Evolutionary conservation across 1,140 invertebrate genomes (phyloP), one percentile per base, ranked within the genome.

Genomic region (Procambarus clarkii): DNA sequence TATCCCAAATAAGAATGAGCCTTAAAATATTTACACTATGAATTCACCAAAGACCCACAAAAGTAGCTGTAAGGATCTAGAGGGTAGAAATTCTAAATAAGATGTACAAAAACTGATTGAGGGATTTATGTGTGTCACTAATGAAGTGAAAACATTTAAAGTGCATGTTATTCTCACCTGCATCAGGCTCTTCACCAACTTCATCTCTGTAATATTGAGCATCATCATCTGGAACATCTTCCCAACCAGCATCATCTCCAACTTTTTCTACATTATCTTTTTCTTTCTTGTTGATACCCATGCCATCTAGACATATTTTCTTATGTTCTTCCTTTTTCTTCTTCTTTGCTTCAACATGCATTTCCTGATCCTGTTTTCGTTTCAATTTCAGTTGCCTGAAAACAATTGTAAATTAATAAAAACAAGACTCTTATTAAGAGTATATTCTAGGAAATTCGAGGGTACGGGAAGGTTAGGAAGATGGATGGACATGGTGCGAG

Each of bases 271-370:
- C 48, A 8, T 48, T 50, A 48, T 54, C 46, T 60, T 82, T 21
- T 18, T 82, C 76, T 18, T 60, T 78, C 76, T 86, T 78, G 11
- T 7, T 54, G 9, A 81, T n/a, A 69, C 77, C 74, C 78, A 82
- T 89, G 9, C 87, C 87, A 21, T 81, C 80, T 7, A 89, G 46
- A 76, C 87, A 89, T 34, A 71, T 89, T 64, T 81, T 89, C 50
- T 82, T 89, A 50, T 89, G 87, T 50, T 81, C 87, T n/a, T 81
- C 87, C 54, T 89, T 54, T 48, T 89, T 89, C 80, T 58, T 89
- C 58, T 82, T 89, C 64, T 89, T 89, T 2, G 79, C 87, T 24
- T 74, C 80, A 50, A 89, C 64, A 76, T 89, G 82, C 46, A 54
- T 7, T 71, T 89, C 79, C 54, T 89, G 87, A 58, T 82, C 64